These are phyloP conservation scores for Drosophila hamatofila DNA, from an alignment of 2,888 invertebrate species.

Conservation along the genomic window DNA sequence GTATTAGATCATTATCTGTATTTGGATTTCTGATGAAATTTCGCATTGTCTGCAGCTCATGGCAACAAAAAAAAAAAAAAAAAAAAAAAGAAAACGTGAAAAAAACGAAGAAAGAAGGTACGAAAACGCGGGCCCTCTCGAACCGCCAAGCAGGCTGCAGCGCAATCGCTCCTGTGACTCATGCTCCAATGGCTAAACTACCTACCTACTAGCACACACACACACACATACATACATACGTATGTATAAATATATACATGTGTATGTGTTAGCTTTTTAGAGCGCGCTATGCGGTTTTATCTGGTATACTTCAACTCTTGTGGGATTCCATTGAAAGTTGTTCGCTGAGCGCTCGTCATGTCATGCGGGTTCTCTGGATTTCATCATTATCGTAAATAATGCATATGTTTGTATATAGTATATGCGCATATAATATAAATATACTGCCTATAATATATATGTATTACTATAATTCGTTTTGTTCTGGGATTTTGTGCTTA, in stretches of 20 bases:
- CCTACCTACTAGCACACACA: slow-evolving; percentile 10
- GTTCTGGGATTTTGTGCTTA: slow-evolving; percentile 7
- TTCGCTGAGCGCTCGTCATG: slow-evolving; percentile 21
- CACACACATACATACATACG: not conserved
- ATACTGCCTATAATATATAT: not conserved
- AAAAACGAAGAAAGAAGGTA: slow-evolving; percentile 25
- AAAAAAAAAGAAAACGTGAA: slow-evolving; percentile 24
- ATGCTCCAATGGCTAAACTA: slow-evolving; percentile 24
- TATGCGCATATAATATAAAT: not conserved
- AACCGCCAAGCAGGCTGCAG: slow-evolving; percentile 49
- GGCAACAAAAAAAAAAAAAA: slow-evolving; percentile 42
- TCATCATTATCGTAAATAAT: slow-evolving; percentile 64
- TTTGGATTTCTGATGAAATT: slow-evolving; percentile 82
- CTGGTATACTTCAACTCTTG: slow-evolving; percentile 42
- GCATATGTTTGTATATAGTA: slow-evolving; percentile 11
- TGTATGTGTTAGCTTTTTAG: slow-evolving; percentile 5
- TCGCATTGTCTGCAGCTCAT: slow-evolving; percentile 74
- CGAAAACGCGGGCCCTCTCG: slow-evolving; percentile 35
- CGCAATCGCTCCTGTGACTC: slow-evolving; percentile 55
- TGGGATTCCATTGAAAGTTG: slow-evolving; percentile 64
- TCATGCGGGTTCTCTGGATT: slow-evolving; percentile 59
- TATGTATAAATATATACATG: not conserved
- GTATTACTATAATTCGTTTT: slow-evolving; percentile 2
- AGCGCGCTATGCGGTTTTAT: slow-evolving; percentile 43
- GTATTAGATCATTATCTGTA: slow-evolving; percentile 81